phyloP scores from a whole-genome alignment of 2,797 vertebrate genomes.

The Remorina albescens region DNA sequence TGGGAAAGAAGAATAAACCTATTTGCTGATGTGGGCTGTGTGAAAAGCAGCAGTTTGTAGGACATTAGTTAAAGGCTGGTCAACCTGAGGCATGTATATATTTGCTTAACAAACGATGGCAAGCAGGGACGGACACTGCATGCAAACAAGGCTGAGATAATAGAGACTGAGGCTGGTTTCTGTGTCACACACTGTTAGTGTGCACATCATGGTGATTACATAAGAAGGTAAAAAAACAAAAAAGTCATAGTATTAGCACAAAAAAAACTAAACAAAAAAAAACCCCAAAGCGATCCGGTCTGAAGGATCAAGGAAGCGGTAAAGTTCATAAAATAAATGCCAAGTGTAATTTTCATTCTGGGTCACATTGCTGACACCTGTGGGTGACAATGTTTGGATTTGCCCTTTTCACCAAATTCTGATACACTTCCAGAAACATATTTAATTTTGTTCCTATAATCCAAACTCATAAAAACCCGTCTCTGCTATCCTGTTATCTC shows the following conservation, averaged over 20 bases:
- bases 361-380: background rate
- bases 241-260: background rate
- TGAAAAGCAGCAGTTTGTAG: constrained; percentile 5
- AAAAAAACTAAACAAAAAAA: background rate
- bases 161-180: constrained; percentile 24
- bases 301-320: background rate
- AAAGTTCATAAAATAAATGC: background rate
- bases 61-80: constrained; percentile 48
- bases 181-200: constrained; percentile 26
- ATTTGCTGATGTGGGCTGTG: background rate
- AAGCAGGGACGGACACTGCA: constrained; percentile 60
- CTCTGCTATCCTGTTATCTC: constrained; percentile 9
- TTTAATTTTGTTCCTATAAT: background rate
- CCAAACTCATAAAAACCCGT: background rate
- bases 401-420: constrained; percentile 6
- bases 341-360: background rate
- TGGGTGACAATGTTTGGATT: background rate
- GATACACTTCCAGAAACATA: background rate
- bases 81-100: constrained; percentile 47
- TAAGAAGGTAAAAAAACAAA: constrained; percentile 11
- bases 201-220: constrained; percentile 16
- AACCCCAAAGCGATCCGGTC: too few relatives aligned
- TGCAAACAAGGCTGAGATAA: constrained; percentile 78
- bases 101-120: constrained; percentile 85
- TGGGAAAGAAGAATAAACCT: background rate